These are phyloP conservation scores for Pholis gunnellus DNA, from an alignment of 2,113 vertebrate species.

Conservation along the genomic window DNA sequence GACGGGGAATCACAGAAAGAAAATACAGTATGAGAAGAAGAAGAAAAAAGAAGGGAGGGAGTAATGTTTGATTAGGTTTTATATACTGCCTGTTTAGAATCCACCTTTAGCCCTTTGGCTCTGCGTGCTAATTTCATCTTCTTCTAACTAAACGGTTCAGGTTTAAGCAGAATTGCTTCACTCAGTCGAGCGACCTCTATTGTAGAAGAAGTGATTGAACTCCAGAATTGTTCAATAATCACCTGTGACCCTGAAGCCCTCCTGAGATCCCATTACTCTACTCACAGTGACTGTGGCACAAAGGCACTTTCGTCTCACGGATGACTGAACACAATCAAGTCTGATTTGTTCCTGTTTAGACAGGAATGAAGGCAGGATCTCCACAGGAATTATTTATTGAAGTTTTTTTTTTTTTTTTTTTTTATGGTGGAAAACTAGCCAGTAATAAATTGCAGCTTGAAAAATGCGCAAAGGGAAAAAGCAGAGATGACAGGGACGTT, in stretches of 20 bases:
- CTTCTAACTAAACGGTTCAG: background rate
- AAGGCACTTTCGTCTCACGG: constrained; percentile 8
- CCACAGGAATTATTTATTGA: constrained; percentile 11
- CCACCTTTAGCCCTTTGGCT: constrained; percentile 5
- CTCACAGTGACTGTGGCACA: background rate
- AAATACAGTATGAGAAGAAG: constrained; percentile 20
- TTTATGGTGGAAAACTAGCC: background rate
- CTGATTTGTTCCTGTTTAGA: constrained; percentile 11
- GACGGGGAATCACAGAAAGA: constrained; percentile 1
- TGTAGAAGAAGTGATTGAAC: constrained; percentile 23
- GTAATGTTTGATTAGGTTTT: background rate
- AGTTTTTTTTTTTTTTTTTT: background rate
- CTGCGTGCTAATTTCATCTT: constrained; percentile 4
- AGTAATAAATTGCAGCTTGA: background rate
- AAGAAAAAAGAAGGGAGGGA: background rate
- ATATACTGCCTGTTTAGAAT: constrained; percentile 3
- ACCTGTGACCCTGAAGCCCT: constrained; percentile 17
- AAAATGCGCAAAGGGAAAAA: background rate
- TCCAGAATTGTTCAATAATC: constrained; percentile 32
- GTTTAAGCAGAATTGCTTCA: constrained; percentile 20
- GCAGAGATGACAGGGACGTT: background rate
- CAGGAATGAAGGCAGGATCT: background rate
- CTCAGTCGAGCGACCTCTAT: background rate
- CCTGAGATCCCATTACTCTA: constrained; percentile 15
- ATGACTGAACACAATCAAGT: constrained; percentile 3